Percentiles rank a stretch among this genome's conserved stretches.
phyloP scores from a whole-genome alignment of 2,113 vertebrate genomes.

The Notiomystis cincta region DNA sequence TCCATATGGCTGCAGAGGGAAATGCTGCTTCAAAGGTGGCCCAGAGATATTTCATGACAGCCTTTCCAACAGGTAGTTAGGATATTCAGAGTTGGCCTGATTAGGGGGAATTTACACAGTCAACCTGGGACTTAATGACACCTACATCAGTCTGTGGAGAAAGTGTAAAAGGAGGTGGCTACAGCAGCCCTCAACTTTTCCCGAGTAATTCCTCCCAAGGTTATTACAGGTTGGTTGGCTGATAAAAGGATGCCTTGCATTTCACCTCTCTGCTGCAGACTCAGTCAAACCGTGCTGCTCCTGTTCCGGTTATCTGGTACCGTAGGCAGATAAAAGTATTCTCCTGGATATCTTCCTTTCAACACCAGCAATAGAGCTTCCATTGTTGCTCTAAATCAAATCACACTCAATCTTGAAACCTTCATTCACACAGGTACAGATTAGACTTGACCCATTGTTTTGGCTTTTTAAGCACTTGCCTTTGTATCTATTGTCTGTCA shows the following conservation, averaged over 20 bases:
- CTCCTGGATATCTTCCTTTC: not conserved
- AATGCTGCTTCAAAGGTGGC: not conserved
- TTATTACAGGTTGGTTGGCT: not conserved
- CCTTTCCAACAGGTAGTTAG: not conserved
- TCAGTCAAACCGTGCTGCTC: not conserved
- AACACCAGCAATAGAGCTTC: not conserved
- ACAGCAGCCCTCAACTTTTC: not conserved
- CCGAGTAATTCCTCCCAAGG: not conserved
- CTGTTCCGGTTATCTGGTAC: not conserved
- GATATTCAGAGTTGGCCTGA: not conserved
- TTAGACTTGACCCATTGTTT: conserved; percentile 20
- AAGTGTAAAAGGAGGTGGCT: not conserved
- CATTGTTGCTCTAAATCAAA: conserved; percentile 6
- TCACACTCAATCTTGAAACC: not conserved
- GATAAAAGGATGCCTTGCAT: not conserved
- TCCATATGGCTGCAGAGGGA: not conserved
- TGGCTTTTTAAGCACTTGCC: not conserved
- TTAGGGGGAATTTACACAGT: not conserved
- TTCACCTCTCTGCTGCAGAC: not conserved
- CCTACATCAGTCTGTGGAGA: not conserved
- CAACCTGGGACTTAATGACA: not conserved
- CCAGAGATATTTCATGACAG: not conserved
- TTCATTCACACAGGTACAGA: not conserved
- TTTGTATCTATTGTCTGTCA: not conserved
- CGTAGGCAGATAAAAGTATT: not conserved